These are phyloP conservation scores for Brevimyrus niger DNA, from an alignment of 2,113 vertebrate genomes.

Conservation along the genomic window DNA sequence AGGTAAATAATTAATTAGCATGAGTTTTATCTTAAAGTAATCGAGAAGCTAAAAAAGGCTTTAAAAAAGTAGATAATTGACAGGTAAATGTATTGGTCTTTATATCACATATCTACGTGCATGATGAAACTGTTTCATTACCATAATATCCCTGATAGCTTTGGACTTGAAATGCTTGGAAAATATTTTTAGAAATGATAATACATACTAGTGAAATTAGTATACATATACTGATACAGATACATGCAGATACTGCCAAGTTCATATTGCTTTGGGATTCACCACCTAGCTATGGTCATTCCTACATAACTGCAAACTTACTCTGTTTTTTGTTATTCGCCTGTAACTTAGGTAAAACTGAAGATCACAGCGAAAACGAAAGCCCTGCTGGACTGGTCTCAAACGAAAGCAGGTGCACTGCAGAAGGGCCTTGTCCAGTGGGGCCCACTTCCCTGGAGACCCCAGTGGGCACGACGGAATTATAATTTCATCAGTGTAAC, in stretches of 20 bases:
- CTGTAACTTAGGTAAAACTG: neutral
- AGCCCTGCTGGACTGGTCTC: neutral
- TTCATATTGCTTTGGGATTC: conserved; percentile 5
- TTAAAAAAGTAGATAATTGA: conserved; percentile 35
- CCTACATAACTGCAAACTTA: neutral
- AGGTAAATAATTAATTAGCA: neutral
- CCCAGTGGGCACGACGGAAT: neutral
- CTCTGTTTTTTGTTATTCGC: neutral
- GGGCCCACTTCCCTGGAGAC: neutral
- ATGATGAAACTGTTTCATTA: conserved; percentile 29
- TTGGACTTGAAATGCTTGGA: conserved; percentile 34
- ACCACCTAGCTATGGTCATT: neutral
- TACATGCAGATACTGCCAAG: neutral
- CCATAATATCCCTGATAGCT: conserved; percentile 50
- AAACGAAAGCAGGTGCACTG: neutral
- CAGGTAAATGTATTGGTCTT: conserved; percentile 19
- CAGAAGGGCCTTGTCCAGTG: neutral
- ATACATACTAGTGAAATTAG: conserved; percentile 50
- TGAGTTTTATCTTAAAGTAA: conserved; percentile 38
- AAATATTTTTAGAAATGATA: conserved; percentile 26
- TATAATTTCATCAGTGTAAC: neutral
- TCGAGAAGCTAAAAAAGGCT: conserved; percentile 25
- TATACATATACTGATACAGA: conserved; percentile 27
- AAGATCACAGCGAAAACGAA: neutral
- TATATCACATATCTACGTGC: conserved; percentile 34